Evolutionary conservation across 2,888 invertebrate genomes (phyloP).

Genomic region (Pristionchus entomophagus): DNA sequence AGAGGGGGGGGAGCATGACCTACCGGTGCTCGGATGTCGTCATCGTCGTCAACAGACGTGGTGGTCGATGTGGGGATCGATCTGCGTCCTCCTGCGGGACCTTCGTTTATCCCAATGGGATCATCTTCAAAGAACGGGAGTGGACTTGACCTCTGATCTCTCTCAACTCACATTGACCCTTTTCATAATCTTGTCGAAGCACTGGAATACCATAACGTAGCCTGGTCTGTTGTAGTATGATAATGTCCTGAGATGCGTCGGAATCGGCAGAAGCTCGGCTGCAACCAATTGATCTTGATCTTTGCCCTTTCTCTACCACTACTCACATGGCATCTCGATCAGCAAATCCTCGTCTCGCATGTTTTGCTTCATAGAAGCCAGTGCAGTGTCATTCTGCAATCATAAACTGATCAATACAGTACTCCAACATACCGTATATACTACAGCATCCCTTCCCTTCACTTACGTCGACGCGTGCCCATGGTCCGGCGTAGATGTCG

Average conservation of each 20-base stretch:
- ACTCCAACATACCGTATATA: not conserved
- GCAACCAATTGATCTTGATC: not conserved
- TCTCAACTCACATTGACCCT: not conserved
- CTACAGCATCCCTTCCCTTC: too few relatives aligned
- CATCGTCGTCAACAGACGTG: not conserved
- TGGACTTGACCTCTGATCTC: not conserved
- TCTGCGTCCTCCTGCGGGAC: not conserved
- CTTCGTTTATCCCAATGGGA: not conserved
- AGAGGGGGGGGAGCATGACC: too few relatives aligned
- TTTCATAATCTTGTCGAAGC: slow-evolving; percentile 10
- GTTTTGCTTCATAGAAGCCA: slow-evolving; percentile 8
- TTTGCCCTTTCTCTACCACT: not conserved
- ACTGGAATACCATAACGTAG: not conserved
- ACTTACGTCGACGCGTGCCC: slow-evolving; percentile 16
- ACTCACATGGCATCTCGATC: not conserved
- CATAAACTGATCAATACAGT: not conserved
- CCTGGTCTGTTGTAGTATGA: not conserved
- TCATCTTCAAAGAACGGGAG: not conserved
- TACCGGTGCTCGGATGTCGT: too few relatives aligned
- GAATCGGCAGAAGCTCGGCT: slow-evolving; percentile 4
- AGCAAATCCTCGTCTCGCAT: not conserved
- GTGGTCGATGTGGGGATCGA: not conserved
- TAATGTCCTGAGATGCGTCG: not conserved
- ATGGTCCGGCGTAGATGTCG: slow-evolving; percentile 22
- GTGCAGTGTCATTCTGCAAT: not conserved